Evolutionary conservation across 2,888 invertebrate genomes (phyloP).

Genomic region (Patella caerulea): DNA sequence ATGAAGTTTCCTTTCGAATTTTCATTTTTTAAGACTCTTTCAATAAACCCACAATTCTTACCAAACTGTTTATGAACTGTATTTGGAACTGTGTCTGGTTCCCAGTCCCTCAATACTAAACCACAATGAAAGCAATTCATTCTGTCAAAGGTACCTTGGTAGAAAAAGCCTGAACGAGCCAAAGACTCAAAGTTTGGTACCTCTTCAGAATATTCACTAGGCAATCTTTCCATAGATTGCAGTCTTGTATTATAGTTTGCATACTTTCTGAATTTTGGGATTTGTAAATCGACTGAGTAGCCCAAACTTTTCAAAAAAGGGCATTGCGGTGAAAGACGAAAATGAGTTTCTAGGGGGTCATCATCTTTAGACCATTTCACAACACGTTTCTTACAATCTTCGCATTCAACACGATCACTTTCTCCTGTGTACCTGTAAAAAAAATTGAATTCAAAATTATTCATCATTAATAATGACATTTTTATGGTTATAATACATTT

Average conservation of each 20-base stretch:
- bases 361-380: constrained; percentile 18
- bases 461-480: too few relatives aligned
- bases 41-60: neutral
- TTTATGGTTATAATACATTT: too few relatives aligned
- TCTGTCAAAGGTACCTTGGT: neutral
- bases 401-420: constrained; percentile 20
- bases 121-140: constrained; percentile 4
- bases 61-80: constrained; percentile 5
- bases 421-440: neutral
- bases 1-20: neutral
- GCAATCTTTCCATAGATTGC: neutral
- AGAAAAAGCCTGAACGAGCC: constrained; percentile 2
- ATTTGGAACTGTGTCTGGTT: constrained; percentile 7
- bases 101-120: constrained; percentile 1
- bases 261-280: neutral
- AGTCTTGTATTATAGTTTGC: neutral
- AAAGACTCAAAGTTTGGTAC: neutral
- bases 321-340: neutral
- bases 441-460: neutral
- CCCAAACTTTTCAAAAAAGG: neutral
- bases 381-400: constrained; percentile 11
- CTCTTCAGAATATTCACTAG: neutral
- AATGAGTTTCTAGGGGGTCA: constrained; percentile 16
- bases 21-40: neutral
- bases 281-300: neutral